Conservation (phyloP, 2,113 vertebrate species). For the Cavia porcellus region DNA sequence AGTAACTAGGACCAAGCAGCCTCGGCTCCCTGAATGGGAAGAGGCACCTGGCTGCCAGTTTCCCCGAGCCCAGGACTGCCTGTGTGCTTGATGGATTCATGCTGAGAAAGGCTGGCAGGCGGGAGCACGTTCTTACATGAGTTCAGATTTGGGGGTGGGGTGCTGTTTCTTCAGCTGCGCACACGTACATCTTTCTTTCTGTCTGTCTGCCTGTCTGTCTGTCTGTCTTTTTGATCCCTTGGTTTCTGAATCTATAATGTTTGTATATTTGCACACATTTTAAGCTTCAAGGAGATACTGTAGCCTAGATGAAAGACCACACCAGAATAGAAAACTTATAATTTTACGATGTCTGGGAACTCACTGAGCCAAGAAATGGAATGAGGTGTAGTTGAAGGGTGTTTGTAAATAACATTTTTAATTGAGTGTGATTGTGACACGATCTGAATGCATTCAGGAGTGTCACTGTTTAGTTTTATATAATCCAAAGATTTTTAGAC, state of each 20-base stretch:
- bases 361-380: slow-evolving; percentile 56
- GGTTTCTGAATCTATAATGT: neutral
- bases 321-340: slow-evolving; percentile 50
- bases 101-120: neutral
- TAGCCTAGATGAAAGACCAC: slow-evolving; percentile 59
- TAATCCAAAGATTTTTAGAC: slow-evolving; percentile 57
- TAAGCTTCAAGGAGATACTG: slow-evolving; percentile 38
- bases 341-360: slow-evolving; percentile 65
- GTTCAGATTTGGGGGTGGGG: neutral
- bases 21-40: neutral
- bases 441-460: slow-evolving; percentile 73
- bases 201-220: neutral
- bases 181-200: neutral
- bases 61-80: neutral
- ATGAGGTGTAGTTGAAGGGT: slow-evolving; percentile 52
- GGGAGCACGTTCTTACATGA: neutral
- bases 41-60: neutral
- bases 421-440: slow-evolving; percentile 72
- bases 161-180: neutral
- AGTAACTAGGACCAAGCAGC: neutral
- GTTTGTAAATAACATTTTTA: slow-evolving; percentile 74
- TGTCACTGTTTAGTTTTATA: slow-evolving; percentile 67
- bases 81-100: neutral
- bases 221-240: neutral
- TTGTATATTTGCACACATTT: neutral